Conservation (phyloP, 2,113 vertebrate species). For the Glaucidium brasilianum region DNA sequence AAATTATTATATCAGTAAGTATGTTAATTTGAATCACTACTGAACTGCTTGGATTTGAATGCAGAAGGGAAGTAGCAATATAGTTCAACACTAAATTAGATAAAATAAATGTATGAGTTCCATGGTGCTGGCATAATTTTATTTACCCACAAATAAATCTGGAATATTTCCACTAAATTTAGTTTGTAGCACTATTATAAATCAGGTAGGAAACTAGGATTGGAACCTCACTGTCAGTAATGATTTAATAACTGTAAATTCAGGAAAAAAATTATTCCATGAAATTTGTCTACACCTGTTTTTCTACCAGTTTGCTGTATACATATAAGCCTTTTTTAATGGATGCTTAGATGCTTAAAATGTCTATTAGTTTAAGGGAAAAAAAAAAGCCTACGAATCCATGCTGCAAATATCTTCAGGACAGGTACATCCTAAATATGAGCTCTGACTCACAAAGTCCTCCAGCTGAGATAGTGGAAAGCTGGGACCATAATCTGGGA, state of each 20-base stretch:
- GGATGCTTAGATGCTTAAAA: not conserved
- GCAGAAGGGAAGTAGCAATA: not conserved
- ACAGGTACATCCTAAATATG: not conserved
- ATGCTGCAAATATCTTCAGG: not conserved
- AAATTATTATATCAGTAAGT: not conserved
- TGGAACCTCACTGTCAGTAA: not conserved
- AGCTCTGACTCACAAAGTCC: not conserved
- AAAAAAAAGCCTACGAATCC: not conserved
- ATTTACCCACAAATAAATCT: not conserved
- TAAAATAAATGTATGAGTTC: not conserved
- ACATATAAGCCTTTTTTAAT: not conserved
- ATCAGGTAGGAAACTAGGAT: not conserved
- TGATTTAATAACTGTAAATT: not conserved
- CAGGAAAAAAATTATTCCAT: not conserved
- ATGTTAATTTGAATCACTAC: not conserved
- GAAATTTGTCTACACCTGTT: not conserved
- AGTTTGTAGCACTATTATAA: not conserved
- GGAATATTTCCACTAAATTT: not conserved
- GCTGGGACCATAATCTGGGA: not conserved
- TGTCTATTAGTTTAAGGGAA: not conserved
- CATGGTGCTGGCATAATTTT: not conserved
- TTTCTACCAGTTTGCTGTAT: not conserved
- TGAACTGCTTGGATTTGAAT: not conserved
- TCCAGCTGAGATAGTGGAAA: not conserved
- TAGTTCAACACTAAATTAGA: not conserved